Evolutionary conservation across 2,888 invertebrate genomes (phyloP).

Genomic region (Teleogryllus oceanicus): DNA sequence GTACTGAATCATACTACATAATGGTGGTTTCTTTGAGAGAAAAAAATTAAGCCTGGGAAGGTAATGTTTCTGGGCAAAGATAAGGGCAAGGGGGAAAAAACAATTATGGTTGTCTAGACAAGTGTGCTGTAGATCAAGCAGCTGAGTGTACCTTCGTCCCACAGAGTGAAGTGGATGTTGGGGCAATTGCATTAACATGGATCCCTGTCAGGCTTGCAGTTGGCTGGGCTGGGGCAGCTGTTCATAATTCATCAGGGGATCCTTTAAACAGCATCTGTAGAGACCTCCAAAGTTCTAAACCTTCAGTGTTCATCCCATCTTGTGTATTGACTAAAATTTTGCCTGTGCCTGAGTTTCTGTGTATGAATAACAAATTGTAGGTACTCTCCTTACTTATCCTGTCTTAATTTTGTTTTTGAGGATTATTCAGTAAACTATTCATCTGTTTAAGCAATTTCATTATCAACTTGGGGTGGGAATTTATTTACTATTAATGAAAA

Average conservation of each 20-base stretch:
- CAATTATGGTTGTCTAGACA: not conserved
- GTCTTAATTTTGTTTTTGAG: too few relatives aligned
- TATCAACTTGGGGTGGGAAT: too few relatives aligned
- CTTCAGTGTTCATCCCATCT: not conserved
- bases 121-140: not conserved
- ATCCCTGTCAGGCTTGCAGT: not conserved
- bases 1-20: too few relatives aligned
- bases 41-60: too few relatives aligned
- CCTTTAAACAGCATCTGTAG: not conserved
- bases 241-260: not conserved
- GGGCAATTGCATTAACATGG: not conserved
- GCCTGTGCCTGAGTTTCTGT: too few relatives aligned
- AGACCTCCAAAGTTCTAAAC: not conserved
- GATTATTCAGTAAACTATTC: too few relatives aligned
- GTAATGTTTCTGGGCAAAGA: too few relatives aligned
- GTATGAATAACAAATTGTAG: too few relatives aligned
- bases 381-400: too few relatives aligned
- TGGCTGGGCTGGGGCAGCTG: not conserved
- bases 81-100: not conserved
- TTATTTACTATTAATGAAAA: too few relatives aligned
- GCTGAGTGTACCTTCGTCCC: constrained; percentile 9
- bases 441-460: too few relatives aligned
- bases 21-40: too few relatives aligned
- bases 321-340: not conserved
- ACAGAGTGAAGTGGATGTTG: not conserved